Evolutionary conservation across 1,140 invertebrate species (phyloP).

Genomic region (Rhagoletis pomonella): DNA sequence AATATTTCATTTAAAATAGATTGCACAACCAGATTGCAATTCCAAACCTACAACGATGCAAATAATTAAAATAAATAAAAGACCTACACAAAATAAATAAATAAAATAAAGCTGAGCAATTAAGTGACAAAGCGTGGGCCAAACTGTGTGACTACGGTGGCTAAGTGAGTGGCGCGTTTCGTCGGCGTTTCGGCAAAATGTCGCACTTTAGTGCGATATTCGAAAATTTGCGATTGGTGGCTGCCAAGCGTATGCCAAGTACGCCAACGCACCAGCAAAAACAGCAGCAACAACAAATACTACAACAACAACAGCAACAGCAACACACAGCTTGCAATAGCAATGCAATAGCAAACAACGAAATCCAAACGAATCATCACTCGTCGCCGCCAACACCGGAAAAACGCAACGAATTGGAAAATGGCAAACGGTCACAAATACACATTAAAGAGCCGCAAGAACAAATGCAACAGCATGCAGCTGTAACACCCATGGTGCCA

Average conservation of each 20-base stretch:
- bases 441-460: slow-evolving; percentile 60
- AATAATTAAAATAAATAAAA: neutral
- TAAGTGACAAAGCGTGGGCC: neutral
- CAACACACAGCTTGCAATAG: slow-evolving; percentile 55
- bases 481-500: slow-evolving; percentile 33
- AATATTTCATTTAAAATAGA: neutral
- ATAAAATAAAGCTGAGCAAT: slow-evolving; percentile 31
- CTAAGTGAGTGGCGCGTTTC: neutral
- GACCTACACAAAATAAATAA: slow-evolving; percentile 44
- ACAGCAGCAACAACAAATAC: slow-evolving; percentile 62
- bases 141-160: neutral
- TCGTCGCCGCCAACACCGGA: slow-evolving; percentile 20
- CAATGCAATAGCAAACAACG: slow-evolving; percentile 54
- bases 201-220: slow-evolving; percentile 73
- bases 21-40: neutral
- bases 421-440: slow-evolving; percentile 54
- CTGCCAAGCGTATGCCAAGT: slow-evolving; percentile 68
- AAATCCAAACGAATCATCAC: slow-evolving; percentile 26
- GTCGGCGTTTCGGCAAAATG: slow-evolving; percentile 63
- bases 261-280: slow-evolving; percentile 62
- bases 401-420: slow-evolving; percentile 29
- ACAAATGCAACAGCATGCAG: slow-evolving; percentile 2
- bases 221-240: slow-evolving; percentile 72
- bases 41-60: no score
- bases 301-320: slow-evolving; percentile 62